These are phyloP conservation scores for Danio jaintianensis DNA, from an alignment of 2,797 vertebrate genomes.

Conservation along the genomic window DNA sequence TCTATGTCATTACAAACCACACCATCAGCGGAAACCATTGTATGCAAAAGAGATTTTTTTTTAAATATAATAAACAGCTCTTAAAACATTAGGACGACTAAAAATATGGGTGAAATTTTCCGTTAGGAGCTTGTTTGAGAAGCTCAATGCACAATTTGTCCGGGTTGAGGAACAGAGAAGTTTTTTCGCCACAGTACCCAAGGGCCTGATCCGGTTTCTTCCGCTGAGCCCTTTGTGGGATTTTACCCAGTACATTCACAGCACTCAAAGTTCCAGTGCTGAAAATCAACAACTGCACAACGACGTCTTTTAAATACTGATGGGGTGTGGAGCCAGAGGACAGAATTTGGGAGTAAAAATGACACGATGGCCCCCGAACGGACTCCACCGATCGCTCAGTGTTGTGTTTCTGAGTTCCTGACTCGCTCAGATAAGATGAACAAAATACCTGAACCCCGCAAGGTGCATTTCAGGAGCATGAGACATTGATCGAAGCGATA, in stretches of 20 bases:
- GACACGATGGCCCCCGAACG: slow-evolving; percentile 7
- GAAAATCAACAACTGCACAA: slow-evolving; percentile 41
- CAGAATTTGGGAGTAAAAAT: slow-evolving; percentile 34
- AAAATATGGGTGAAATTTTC: not conserved
- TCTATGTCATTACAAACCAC: not conserved
- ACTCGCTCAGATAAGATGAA: slow-evolving; percentile 34
- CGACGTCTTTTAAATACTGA: slow-evolving; percentile 34
- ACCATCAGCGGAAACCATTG: not conserved
- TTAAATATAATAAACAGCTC: not conserved
- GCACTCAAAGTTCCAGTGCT: slow-evolving; percentile 19
- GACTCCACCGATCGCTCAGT: not conserved
- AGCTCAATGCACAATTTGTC: slow-evolving; percentile 37
- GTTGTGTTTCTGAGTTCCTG: slow-evolving; percentile 30
- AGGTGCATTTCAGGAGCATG: slow-evolving; percentile 27
- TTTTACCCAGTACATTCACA: slow-evolving; percentile 32
- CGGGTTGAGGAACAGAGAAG: slow-evolving; percentile 20
- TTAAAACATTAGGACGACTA: not conserved
- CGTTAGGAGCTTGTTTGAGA: slow-evolving; percentile 3
- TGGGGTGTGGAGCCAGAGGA: slow-evolving; percentile 35
- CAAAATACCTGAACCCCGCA: slow-evolving; percentile 27
- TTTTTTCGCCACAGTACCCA: slow-evolving; percentile 25
- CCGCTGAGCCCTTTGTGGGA: slow-evolving; percentile 34
- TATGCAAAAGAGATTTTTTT: not conserved
- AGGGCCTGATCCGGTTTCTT: slow-evolving; percentile 45
- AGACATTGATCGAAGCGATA: slow-evolving; percentile 31